Evolutionary conservation across 1,140 invertebrate genomes (phyloP).

Genomic region (Drosophila chauvacae): DNA sequence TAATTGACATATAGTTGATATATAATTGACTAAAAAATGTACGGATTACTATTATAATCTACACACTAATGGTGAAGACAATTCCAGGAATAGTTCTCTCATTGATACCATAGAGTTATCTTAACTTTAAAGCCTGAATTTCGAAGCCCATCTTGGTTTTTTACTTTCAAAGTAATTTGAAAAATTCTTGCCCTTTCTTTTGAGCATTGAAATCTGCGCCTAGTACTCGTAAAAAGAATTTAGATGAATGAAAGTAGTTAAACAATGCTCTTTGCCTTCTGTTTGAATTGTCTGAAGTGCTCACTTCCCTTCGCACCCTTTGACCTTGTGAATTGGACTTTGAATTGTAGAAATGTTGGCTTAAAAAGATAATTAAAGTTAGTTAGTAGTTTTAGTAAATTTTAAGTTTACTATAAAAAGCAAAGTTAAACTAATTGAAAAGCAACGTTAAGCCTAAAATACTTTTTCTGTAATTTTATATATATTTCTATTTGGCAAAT

Average conservation of each 20-base stretch:
- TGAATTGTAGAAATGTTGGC: not conserved
- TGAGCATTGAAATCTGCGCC: not conserved
- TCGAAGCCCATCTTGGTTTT: too few species aligned
- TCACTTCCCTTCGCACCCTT: not conserved
- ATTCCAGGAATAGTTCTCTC: not conserved
- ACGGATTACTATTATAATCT: not conserved
- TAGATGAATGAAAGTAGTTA: conserved; percentile 3
- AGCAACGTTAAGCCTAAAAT: not conserved
- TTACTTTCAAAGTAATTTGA: conserved; percentile 3
- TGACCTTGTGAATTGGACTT: conserved; percentile 20
- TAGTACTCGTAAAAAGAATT: conserved; percentile 2
- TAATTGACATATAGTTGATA: too few species aligned
- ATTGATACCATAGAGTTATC: not conserved
- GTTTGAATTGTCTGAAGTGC: conserved; percentile 29
- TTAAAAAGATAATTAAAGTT: not conserved
- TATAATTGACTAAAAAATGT: not conserved
- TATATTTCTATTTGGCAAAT: conserved; percentile 18
- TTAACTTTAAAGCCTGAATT: not conserved
- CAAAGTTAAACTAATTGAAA: not conserved
- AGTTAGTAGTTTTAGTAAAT: too few species aligned
- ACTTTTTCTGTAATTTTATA: not conserved
- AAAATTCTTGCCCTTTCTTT: not conserved
- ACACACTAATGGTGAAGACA: too few species aligned
- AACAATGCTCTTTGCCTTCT: conserved; percentile 15
- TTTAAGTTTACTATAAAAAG: too few species aligned